These are phyloP conservation scores for Drosophila ambigua DNA, from an alignment of 1,140 invertebrate genomes.

Conservation along the genomic window DNA sequence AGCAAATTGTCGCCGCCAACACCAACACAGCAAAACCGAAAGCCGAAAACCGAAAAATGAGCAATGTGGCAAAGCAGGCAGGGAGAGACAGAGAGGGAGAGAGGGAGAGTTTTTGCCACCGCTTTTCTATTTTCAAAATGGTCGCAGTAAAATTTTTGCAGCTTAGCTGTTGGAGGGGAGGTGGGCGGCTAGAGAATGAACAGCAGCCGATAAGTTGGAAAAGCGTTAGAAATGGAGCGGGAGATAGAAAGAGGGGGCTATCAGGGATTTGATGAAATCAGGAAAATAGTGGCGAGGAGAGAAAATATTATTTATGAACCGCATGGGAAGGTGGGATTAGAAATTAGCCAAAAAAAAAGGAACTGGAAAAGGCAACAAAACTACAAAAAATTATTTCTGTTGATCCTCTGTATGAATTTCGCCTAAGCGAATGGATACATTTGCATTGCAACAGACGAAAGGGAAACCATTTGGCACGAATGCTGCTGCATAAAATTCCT, in stretches of 20 bases:
- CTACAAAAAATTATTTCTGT: too few species aligned
- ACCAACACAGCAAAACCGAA: slow-evolving; percentile 20
- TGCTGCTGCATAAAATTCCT: too few species aligned
- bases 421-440: too few species aligned
- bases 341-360: neutral
- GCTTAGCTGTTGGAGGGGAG: slow-evolving; percentile 5
- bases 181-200: neutral
- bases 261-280: too few species aligned
- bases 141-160: slow-evolving; percentile 6
- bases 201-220: slow-evolving; percentile 32
- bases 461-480: too few species aligned
- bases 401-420: too few species aligned
- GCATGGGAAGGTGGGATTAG: too few species aligned
- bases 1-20: slow-evolving; percentile 66
- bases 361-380: neutral
- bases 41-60: slow-evolving; percentile 5
- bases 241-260: neutral
- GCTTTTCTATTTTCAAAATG: slow-evolving; percentile 7
- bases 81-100: too few species aligned
- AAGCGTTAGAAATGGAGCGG: slow-evolving; percentile 21
- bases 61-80: neutral
- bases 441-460: too few species aligned
- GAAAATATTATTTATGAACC: neutral
- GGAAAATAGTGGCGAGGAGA: neutral
- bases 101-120: slow-evolving; percentile 2